Conservation (phyloP, 2,113 vertebrate genomes). For the Oncorhynchus keta region DNA sequence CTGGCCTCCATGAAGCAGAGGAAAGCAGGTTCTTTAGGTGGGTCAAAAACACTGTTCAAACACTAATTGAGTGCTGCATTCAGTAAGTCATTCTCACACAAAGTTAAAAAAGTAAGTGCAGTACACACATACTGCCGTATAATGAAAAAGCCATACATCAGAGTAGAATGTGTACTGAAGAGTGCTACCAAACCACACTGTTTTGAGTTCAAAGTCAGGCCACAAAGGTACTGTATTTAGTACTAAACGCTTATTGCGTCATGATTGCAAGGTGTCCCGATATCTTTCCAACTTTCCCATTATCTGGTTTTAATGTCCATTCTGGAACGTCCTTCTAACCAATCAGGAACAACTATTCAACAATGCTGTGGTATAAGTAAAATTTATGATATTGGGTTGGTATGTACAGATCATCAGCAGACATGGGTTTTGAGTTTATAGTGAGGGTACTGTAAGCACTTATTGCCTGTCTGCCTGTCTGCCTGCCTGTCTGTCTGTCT, state of each 20-base stretch:
- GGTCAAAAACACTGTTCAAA: slow-evolving; percentile 24
- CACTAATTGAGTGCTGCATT: neutral
- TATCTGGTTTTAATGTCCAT: no score
- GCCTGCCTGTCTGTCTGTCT: no score
- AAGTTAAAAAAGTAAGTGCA: neutral
- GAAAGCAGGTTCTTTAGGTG: slow-evolving; percentile 74
- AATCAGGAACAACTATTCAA: no score
- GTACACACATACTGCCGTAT: neutral
- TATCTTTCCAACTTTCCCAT: no score
- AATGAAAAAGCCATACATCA: neutral
- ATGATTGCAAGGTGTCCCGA: no score
- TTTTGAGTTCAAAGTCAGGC: neutral
- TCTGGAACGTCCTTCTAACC: no score
- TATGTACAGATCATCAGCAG: neutral
- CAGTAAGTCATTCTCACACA: neutral
- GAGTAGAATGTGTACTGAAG: neutral
- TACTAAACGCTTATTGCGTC: slow-evolving; percentile 1
- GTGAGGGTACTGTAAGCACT: no score
- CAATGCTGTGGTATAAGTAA: neutral
- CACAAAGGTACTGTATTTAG: neutral
- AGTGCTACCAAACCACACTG: neutral
- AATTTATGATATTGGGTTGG: neutral
- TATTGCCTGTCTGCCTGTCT: no score
- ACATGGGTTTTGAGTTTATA: neutral
- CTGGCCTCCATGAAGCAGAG: slow-evolving; percentile 86